phyloP scores from a whole-genome alignment of 2,113 vertebrate genomes.

The Amazona vittata region DNA sequence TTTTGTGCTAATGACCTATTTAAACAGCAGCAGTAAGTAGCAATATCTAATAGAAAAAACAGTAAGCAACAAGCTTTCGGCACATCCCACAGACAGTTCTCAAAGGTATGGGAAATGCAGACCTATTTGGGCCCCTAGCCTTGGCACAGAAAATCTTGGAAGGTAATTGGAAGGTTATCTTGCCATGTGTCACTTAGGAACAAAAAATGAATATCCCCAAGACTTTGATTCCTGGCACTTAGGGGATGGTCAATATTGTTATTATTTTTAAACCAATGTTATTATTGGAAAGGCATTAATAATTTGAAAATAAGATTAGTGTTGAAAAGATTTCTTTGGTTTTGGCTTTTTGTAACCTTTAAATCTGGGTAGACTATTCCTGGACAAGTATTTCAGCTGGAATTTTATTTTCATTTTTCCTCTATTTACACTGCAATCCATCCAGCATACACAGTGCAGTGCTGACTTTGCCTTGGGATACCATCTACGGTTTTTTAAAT shows the following conservation, averaged over 20 bases:
- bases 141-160: background rate
- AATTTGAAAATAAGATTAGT: constrained; percentile 58
- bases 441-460: constrained; percentile 18
- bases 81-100: background rate
- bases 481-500: background rate
- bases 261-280: constrained; percentile 57
- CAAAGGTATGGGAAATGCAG: background rate
- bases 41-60: background rate
- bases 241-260: constrained; percentile 39
- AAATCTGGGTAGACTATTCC: constrained; percentile 46
- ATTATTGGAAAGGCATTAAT: constrained; percentile 55
- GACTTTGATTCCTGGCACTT: constrained; percentile 37
- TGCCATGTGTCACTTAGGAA: constrained; percentile 35
- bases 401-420: constrained; percentile 57
- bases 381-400: constrained; percentile 42
- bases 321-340: constrained; percentile 42
- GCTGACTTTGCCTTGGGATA: background rate
- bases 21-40: background rate
- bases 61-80: background rate
- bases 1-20: background rate
- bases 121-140: background rate
- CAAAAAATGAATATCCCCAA: constrained; percentile 46
- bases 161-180: background rate
- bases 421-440: constrained; percentile 32
- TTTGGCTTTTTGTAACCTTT: constrained; percentile 37